These are phyloP conservation scores for Dromococcyx pavoninus DNA, from an alignment of 2,797 vertebrate genomes.

Conservation along the genomic window DNA sequence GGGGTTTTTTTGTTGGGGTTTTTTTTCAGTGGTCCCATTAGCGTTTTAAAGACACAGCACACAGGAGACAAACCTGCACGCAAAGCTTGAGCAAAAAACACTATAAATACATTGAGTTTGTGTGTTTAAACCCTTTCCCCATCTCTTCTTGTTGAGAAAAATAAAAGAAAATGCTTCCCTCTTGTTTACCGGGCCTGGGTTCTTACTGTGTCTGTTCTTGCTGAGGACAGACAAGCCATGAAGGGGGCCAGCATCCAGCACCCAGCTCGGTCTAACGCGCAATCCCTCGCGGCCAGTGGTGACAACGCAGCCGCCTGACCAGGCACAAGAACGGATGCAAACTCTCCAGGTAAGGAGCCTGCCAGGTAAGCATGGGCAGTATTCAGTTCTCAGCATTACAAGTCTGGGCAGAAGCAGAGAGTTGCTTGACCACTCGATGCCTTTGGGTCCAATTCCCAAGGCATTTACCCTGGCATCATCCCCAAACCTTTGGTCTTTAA, in stretches of 20 bases:
- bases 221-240: background rate
- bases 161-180: background rate
- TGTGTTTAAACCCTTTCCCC: background rate
- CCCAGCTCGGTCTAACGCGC: background rate
- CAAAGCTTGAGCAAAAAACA: background rate
- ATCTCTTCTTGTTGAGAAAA: background rate
- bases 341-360: background rate
- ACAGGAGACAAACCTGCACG: conserved; percentile 3
- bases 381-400: fast-evolving
- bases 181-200: background rate
- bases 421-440: background rate
- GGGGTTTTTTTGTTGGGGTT: background rate
- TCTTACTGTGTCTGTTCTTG: background rate
- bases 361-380: background rate
- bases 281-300: fast-evolving
- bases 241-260: fast-evolving
- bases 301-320: background rate
- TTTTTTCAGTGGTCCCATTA: conserved; percentile 74
- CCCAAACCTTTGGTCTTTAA: background rate
- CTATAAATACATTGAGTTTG: background rate
- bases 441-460: background rate
- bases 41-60: conserved; percentile 75
- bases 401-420: too few species aligned
- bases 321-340: fast-evolving
- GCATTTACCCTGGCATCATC: background rate